phyloP scores from a whole-genome alignment of 2,888 invertebrate genomes.

The Tetragnatha montana region DNA sequence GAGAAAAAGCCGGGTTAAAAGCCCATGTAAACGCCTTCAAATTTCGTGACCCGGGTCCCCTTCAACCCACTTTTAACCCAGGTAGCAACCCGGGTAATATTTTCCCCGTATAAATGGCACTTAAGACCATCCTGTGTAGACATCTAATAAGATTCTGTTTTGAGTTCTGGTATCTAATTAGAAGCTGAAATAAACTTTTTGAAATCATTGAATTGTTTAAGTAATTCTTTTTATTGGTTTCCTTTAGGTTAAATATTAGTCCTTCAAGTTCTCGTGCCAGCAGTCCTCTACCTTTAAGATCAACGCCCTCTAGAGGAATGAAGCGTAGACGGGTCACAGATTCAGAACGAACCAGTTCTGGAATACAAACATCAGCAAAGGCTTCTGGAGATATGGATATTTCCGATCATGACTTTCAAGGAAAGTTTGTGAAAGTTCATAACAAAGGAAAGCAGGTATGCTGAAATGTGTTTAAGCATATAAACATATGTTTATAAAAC shows the following conservation, averaged over 20 bases:
- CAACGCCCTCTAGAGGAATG: conserved; percentile 75
- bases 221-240: neutral
- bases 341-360: conserved; percentile 79
- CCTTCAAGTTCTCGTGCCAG: conserved; percentile 53
- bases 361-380: conserved; percentile 77
- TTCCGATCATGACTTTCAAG: conserved; percentile 89
- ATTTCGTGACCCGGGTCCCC: too few relatives aligned
- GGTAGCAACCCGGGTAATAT: too few relatives aligned
- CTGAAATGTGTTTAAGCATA: neutral
- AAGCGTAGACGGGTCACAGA: conserved; percentile 83
- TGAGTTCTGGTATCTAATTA: neutral
- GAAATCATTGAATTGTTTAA: neutral
- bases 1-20: too few relatives aligned
- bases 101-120: too few relatives aligned
- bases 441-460: conserved; percentile 83
- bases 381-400: conserved; percentile 88
- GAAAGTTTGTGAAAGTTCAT: conserved; percentile 88
- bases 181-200: neutral
- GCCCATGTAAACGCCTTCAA: too few relatives aligned
- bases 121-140: neutral
- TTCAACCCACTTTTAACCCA: too few relatives aligned
- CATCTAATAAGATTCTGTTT: neutral
- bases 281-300: conserved; percentile 77
- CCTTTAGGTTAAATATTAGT: conserved; percentile 59
- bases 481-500: too few relatives aligned